Evolutionary conservation across 2,888 invertebrate genomes (phyloP).

Genomic region (Parapristionchus giblindavisi): DNA sequence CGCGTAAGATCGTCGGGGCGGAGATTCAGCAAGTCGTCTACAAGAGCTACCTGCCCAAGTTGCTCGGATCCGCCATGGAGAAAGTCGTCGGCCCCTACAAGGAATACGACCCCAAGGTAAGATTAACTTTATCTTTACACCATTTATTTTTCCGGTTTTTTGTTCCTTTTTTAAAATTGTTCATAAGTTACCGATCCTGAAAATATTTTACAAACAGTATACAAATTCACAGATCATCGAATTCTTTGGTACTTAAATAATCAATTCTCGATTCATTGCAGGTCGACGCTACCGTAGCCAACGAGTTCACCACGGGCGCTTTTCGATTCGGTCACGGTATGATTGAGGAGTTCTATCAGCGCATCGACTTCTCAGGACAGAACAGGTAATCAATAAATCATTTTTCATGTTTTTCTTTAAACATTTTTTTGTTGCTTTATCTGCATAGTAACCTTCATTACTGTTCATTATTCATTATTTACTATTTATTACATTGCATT

Average conservation of each 20-base stretch:
- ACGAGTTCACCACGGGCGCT: conserved; percentile 96
- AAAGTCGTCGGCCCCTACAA: conserved; percentile 80
- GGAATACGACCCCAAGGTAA: conserved; percentile 80
- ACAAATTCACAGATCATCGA: not conserved
- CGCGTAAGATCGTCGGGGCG: conserved; percentile 85
- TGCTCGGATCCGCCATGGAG: conserved; percentile 82
- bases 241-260: too few relatives aligned
- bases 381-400: conserved; percentile 70
- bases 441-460: too few relatives aligned
- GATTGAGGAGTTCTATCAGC: conserved; percentile 84
- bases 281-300: conserved; percentile 86
- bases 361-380: conserved; percentile 83
- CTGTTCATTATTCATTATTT: too few relatives aligned
- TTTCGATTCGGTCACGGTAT: conserved; percentile 91
- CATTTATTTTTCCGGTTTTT: too few relatives aligned
- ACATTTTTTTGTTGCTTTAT: not conserved
- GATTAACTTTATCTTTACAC: not conserved
- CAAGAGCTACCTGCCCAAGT: conserved; percentile 82
- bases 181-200: not conserved
- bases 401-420: not conserved
- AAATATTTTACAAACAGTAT: not conserved
- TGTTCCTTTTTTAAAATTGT: too few relatives aligned
- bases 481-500: too few relatives aligned
- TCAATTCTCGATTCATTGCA: too few relatives aligned
- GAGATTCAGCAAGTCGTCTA: conserved; percentile 72